A percentile compares a stretch with the other conserved stretches of the same genome.
phyloP scores from a whole-genome alignment of 1,140 invertebrate genomes.

The Pseudachorutes palmiensis region DNA sequence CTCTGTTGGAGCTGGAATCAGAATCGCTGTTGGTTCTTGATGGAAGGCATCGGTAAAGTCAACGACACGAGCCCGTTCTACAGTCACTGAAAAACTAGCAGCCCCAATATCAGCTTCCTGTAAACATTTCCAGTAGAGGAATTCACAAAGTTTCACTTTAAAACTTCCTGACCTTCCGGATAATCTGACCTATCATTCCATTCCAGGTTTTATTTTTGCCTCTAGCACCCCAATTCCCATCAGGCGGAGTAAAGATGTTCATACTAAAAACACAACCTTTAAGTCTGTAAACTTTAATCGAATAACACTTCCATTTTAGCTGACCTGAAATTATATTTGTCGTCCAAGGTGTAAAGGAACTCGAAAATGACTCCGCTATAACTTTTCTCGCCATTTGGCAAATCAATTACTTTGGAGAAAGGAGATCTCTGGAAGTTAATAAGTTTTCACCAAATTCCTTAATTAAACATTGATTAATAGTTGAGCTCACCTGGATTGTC shows the following conservation, averaged over 20 bases:
- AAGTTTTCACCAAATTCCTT: not conserved
- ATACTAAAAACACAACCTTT: conserved; percentile 36
- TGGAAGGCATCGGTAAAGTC: conserved; percentile 45
- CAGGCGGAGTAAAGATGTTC: conserved; percentile 38
- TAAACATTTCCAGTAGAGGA: not conserved
- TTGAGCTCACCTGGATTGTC: conserved; percentile 1
- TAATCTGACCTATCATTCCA: conserved; percentile 43
- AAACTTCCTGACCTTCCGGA: conserved; percentile 39
- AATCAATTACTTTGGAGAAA: not conserved
- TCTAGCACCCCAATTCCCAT: conserved; percentile 41
- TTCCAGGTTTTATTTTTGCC: conserved; percentile 43
- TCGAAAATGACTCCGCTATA: conserved; percentile 35
- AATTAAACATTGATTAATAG: not conserved
- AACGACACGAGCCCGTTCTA: conserved; percentile 42
- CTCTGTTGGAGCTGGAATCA: conserved; percentile 39
- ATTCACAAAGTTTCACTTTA: not conserved
- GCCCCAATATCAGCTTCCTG: conserved; percentile 44
- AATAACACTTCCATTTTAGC: conserved; percentile 16
- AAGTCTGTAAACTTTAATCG: not conserved
- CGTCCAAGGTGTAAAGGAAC: conserved; percentile 39
- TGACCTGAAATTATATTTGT: conserved; percentile 42
- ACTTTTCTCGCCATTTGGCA: not conserved
- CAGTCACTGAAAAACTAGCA: conserved; percentile 45
- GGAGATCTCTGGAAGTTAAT: not conserved
- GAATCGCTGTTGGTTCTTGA: conserved; percentile 40